Percentiles rank a stretch among this genome's conserved stretches.
phyloP scores from a whole-genome alignment of 2,113 vertebrate genomes.

The Epinephelus lanceolatus region DNA sequence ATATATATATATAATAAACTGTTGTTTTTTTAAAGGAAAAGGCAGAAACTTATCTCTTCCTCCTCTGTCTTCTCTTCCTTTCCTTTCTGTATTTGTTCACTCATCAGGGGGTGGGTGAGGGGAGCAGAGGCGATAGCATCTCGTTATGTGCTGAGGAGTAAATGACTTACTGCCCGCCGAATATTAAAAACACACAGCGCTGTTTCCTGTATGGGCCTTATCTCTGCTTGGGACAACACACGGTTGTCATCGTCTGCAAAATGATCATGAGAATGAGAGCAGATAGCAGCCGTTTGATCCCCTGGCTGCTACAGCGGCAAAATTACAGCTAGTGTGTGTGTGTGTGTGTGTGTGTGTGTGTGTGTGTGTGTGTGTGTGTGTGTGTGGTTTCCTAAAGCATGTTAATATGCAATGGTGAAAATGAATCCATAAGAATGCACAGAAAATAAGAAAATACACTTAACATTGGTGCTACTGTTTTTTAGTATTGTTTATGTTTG shows the following conservation, averaged over 20 bases:
- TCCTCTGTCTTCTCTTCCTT: not conserved
- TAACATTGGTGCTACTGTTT: not conserved
- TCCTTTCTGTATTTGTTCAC: conserved; percentile 15
- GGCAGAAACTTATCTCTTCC: not conserved
- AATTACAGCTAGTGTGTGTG: conserved; percentile 16
- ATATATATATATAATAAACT: too few species aligned
- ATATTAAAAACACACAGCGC: conserved; percentile 63
- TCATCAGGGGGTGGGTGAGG: conserved; percentile 10
- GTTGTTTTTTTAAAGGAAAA: not conserved
- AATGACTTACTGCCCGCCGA: conserved; percentile 48
- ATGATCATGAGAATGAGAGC: conserved; percentile 47
- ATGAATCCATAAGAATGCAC: not conserved
- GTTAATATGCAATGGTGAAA: not conserved
- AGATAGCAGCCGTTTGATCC: conserved; percentile 48
- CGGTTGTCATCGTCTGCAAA: conserved; percentile 41
- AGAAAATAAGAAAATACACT: not conserved
- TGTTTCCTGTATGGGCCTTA: conserved; percentile 43
- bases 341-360: conserved; percentile 7
- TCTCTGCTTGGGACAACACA: conserved; percentile 51
- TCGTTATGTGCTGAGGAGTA: conserved; percentile 42
- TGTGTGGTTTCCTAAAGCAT: not conserved
- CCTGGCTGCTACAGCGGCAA: not conserved
- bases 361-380: not conserved
- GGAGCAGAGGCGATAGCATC: conserved; percentile 45
- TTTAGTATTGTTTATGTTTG: not conserved